These are phyloP conservation scores for Microcebus ravelobensis DNA, from an alignment of 2,113 vertebrate species.

Conservation along the genomic window DNA sequence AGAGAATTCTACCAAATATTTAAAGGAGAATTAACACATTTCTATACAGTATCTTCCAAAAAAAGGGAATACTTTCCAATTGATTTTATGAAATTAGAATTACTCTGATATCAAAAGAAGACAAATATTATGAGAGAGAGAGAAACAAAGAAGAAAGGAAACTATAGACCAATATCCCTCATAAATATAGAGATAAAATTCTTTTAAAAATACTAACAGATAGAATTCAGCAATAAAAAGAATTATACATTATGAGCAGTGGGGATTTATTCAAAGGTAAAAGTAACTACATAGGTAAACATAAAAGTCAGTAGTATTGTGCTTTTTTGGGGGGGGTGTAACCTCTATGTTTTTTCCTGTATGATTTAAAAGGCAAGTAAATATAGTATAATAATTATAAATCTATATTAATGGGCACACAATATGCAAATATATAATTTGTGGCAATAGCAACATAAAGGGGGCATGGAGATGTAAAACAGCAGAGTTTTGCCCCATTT, in stretches of 20 bases:
- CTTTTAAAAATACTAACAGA: not conserved
- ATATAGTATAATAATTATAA: not conserved
- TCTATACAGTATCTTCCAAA: not conserved
- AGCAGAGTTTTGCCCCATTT: not conserved
- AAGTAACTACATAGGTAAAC: not conserved
- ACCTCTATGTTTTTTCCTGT: not conserved
- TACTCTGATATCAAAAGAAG: not conserved
- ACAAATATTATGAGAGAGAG: not conserved
- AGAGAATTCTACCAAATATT: not conserved
- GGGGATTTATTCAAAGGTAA: not conserved
- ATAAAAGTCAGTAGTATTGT: not conserved
- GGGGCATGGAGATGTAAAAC: not conserved
- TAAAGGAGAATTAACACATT: not conserved
- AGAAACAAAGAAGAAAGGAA: not conserved
- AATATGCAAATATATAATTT: not conserved
- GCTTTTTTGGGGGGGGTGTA: not conserved
- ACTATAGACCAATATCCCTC: not conserved
- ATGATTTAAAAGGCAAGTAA: not conserved
- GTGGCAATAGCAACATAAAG: not conserved
- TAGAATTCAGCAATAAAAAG: not conserved
- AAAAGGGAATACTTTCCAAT: not conserved
- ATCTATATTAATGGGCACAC: not conserved
- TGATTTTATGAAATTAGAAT: not conserved
- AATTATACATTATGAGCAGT: not conserved
- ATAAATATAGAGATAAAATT: not conserved